Base-by-base conservation (phyloP, 53 echinoderm and acorn worm genomes). In the Zoroaster sp. region DNA sequence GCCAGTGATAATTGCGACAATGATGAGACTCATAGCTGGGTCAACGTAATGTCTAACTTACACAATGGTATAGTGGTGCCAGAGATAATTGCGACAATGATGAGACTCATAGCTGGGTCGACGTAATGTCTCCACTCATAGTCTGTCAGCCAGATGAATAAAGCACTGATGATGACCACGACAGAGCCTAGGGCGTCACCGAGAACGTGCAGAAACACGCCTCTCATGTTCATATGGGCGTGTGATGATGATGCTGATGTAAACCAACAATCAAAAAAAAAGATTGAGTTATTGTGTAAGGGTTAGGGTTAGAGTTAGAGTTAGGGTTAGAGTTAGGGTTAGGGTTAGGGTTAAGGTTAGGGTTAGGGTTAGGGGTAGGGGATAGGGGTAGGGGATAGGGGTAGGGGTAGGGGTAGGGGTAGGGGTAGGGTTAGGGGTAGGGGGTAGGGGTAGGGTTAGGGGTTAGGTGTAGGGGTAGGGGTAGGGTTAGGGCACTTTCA, bases 151-250 rank as follows among this genome's bases (percentile, higher is more conserved):
- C 90, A 92, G 73, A 97, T 93, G 45, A 94, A 53, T 13, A 95
- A 83, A 30, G 97, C 97, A 66, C 97, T 97, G 40, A 97, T 94
- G 31, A 97, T 97, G n/a, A 95, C 97, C 10, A 97, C 95, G 2
- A 97, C 97, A 5, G 97, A 97, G 3, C 97, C 94, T 0, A 97
- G 83, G 3, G 97, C 97, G 47, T 97, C 97, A 1, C 97, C 97
- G 2, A 97, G 90, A 12, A 97, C 95, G 40, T 97, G 97, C 6
- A 97, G 93, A 53, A 97, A 97, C 1, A 97, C 97, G 30, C 97
- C 97, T 4, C 94, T 73, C 97, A 97, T 97, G 87, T 97, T 97
- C 66, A 97, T 83, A 21, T 97, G 93, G 14, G 90, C 46, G 4
- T 91, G 73, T 3, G 94, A 75, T 30, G 39, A 90, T 88, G 87